A percentile compares a stretch with the other conserved stretches of the same genome.
Evolutionary conservation across 2,797 vertebrate species (phyloP).

Genomic region (Hemitrygon akajei): DNA sequence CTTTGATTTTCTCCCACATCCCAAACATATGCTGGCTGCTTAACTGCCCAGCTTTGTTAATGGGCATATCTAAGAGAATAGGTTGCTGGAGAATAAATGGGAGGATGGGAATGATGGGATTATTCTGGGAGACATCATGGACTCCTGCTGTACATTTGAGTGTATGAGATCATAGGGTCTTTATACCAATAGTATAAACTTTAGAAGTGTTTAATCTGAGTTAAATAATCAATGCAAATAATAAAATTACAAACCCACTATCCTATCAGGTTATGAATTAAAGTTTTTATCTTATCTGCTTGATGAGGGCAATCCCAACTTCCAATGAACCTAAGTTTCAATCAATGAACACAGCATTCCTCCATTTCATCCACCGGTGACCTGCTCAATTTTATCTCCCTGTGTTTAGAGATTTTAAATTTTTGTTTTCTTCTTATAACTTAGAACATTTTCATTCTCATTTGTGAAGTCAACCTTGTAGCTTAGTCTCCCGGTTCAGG

Average conservation of each 20-base stretch:
- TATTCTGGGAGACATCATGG: too few relatives aligned
- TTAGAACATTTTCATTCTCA: not conserved
- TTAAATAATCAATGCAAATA: not conserved
- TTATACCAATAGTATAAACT: not conserved
- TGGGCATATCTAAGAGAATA: too few relatives aligned
- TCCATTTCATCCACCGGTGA: not conserved
- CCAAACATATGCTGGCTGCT: too few relatives aligned
- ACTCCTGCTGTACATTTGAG: too few relatives aligned
- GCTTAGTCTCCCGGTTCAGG: not conserved
- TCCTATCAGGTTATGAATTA: not conserved
- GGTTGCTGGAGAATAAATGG: too few relatives aligned
- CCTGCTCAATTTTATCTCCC: not conserved
- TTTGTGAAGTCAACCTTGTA: not conserved
- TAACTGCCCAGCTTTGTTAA: too few relatives aligned
- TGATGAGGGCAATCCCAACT: not conserved
- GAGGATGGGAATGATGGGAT: too few relatives aligned
- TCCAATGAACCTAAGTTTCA: not conserved
- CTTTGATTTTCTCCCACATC: too few relatives aligned
- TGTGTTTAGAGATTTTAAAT: not conserved
- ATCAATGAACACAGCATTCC: too few relatives aligned
- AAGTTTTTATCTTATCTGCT: not conserved
- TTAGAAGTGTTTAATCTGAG: not conserved
- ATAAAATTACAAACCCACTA: not conserved
- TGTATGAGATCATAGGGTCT: not conserved
- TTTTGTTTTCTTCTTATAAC: not conserved